phyloP scores from a whole-genome alignment of 1,140 invertebrate species.

The Nylanderia fulva region DNA sequence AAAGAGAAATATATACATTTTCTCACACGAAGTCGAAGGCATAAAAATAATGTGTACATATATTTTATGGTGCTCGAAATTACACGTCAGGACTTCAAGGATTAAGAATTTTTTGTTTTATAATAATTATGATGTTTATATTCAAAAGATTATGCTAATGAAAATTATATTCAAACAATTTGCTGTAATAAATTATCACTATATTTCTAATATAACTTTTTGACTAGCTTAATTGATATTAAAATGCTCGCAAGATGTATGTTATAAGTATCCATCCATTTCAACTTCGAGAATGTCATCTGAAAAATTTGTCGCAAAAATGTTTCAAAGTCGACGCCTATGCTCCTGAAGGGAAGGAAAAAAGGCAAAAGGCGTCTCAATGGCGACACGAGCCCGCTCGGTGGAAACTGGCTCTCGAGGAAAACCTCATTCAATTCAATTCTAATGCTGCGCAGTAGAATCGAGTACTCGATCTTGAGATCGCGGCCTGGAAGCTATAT shows the following conservation, averaged over 20 bases:
- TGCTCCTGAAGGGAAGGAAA: conserved; percentile 37
- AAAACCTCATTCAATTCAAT: conserved; percentile 78
- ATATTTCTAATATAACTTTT: not conserved
- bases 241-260: not conserved
- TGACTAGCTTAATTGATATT: not conserved
- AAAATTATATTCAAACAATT: not conserved
- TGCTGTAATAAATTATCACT: not conserved
- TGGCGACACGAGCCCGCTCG: conserved; percentile 46
- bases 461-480: conserved; percentile 69
- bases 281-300: not conserved
- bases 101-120: no score
- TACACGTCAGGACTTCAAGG: no score
- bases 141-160: not conserved
- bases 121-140: not conserved
- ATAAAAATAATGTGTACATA: no score
- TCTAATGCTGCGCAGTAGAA: conserved; percentile 69
- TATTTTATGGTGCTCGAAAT: no score
- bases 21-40: no score
- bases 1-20: no score
- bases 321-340: conserved; percentile 17
- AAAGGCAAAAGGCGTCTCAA: conserved; percentile 58
- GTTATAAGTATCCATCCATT: no score
- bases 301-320: not conserved
- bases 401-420: conserved; percentile 72
- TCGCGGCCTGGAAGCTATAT: conserved; percentile 6